Conservation (phyloP, 2,888 invertebrate genomes). For the Mesorhabditis spiculigera region DNA sequence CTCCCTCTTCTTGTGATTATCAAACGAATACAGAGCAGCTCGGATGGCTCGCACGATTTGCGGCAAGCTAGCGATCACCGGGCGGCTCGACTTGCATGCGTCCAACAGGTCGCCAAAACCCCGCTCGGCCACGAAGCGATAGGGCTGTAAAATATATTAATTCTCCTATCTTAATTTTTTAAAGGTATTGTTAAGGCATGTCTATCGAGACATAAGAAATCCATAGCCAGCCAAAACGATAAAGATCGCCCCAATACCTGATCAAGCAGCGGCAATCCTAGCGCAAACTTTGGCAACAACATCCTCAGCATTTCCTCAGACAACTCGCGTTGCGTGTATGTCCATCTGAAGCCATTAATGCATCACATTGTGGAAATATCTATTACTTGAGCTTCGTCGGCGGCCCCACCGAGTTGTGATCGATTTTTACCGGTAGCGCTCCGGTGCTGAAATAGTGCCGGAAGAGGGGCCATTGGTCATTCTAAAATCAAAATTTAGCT, state of each 20-base stretch:
- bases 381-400: background rate
- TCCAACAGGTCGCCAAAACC: conserved; percentile 39
- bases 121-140: conserved; percentile 34
- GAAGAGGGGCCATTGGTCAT: conserved; percentile 6
- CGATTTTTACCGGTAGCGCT: background rate
- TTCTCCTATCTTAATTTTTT: background rate
- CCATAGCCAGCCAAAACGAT: no score
- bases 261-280: background rate
- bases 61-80: conserved; percentile 18
- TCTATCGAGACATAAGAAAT: background rate
- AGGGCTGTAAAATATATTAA: conserved; percentile 30
- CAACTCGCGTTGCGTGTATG: background rate
- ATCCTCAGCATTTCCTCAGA: background rate
- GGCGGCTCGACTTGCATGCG: conserved; percentile 18
- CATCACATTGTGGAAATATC: background rate
- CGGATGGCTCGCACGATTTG: conserved; percentile 34
- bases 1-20: conserved; percentile 33
- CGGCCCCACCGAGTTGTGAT: background rate
- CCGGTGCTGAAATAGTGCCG: background rate
- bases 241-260: background rate
- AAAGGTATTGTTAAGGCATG: background rate
- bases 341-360: background rate
- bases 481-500: background rate
- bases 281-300: background rate
- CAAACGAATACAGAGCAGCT: conserved; percentile 39